Evolutionary conservation across 2,888 invertebrate genomes (phyloP).

Genomic region (Elegia similella): DNA sequence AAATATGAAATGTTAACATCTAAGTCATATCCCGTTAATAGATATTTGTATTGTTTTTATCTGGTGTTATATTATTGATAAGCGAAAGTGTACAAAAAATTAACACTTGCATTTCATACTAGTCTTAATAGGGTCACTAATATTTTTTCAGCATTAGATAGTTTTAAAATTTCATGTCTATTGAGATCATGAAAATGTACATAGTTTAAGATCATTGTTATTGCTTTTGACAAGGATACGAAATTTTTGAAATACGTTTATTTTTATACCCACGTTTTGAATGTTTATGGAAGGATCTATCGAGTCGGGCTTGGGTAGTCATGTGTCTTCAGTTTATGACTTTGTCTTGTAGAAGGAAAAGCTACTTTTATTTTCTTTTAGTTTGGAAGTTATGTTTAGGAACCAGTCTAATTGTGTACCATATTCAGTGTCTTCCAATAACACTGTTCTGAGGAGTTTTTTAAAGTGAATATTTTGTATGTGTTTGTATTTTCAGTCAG

Average conservation of each 20-base stretch:
- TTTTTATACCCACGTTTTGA: slow-evolving; percentile 77
- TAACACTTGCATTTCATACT: slow-evolving; percentile 76
- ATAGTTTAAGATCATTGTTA: slow-evolving; percentile 52
- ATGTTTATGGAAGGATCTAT: slow-evolving; percentile 52
- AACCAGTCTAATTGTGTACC: slow-evolving; percentile 36
- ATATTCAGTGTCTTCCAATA: slow-evolving; percentile 71
- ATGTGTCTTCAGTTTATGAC: slow-evolving; percentile 31
- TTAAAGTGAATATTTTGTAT: slow-evolving; percentile 45
- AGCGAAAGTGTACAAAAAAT: slow-evolving; percentile 77
- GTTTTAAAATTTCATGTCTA: slow-evolving; percentile 38
- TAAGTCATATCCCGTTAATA: slow-evolving; percentile 77
- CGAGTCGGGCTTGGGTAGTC: slow-evolving; percentile 45
- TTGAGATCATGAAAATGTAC: slow-evolving; percentile 43
- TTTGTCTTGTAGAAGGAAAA: slow-evolving; percentile 26
- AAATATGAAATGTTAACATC: slow-evolving; percentile 63
- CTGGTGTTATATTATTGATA: slow-evolving; percentile 78
- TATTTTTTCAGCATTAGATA: slow-evolving; percentile 47
- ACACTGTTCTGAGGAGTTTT: slow-evolving; percentile 54
- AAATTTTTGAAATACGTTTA: slow-evolving; percentile 67
- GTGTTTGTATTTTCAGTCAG: slow-evolving; percentile 67
- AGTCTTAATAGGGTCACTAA: slow-evolving; percentile 76
- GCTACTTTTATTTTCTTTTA: slow-evolving; percentile 34
- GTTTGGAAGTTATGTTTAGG: slow-evolving; percentile 40
- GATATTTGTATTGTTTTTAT: slow-evolving; percentile 69
- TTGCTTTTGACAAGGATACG: slow-evolving; percentile 50